These are phyloP conservation scores for Petrocephalus schoutedeni DNA, from an alignment of 2,797 vertebrate genomes.

Conservation along the genomic window DNA sequence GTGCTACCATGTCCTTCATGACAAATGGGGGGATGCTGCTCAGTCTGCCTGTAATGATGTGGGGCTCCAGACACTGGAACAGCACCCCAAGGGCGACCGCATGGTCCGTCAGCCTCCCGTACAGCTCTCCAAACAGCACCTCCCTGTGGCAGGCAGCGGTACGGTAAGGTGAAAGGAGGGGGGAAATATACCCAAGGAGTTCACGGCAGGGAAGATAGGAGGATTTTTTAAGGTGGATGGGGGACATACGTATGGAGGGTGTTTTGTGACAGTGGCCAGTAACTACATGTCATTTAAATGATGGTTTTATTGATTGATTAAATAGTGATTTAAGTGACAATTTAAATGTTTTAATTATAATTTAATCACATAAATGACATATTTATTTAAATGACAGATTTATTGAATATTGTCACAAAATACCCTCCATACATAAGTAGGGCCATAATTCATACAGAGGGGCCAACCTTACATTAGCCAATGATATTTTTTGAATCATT, in stretches of 20 bases:
- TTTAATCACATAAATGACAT: no score
- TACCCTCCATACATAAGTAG: not conserved
- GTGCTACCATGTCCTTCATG: conserved; percentile 28
- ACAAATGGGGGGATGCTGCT: conserved; percentile 19
- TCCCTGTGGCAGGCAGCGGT: conserved; percentile 2
- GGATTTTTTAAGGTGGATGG: not conserved
- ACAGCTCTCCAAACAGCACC: conserved; percentile 20
- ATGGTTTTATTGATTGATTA: no score
- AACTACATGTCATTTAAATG: no score
- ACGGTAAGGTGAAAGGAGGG: not conserved
- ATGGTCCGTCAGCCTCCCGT: conserved; percentile 17
- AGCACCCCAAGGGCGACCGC: conserved; percentile 23
- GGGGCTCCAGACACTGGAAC: conserved; percentile 28
- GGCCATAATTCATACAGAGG: not conserved
- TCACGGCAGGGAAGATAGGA: not conserved
- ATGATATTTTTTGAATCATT: not conserved
- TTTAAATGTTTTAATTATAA: no score
- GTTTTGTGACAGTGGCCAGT: no score
- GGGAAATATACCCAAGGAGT: not conserved
- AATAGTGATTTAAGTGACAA: no score
- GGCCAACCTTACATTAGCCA: not conserved
- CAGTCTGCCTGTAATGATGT: conserved; percentile 18
- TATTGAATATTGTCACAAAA: no score
- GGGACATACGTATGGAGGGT: not conserved
- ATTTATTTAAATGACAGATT: no score